phyloP scores from a whole-genome alignment of 2,888 invertebrate species.

The Antheraea assamensis region DNA sequence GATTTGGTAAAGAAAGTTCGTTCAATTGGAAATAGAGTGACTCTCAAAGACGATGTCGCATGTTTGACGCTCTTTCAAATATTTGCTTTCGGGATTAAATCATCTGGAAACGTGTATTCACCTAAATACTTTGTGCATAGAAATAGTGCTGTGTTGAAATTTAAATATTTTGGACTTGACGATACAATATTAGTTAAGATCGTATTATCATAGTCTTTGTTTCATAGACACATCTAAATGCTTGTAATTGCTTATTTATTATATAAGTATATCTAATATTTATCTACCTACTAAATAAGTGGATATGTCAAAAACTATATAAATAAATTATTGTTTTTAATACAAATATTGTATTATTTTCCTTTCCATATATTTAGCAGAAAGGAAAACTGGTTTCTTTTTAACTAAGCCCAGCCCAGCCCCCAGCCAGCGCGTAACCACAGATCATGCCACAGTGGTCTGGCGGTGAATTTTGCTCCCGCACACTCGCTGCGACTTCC shows the following conservation, averaged over 20 bases:
- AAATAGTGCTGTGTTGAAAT: not conserved
- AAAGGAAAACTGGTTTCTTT: no score
- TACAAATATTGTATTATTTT: no score
- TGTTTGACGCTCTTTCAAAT: constrained; percentile 43
- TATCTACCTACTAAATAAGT: no score
- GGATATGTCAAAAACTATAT: no score
- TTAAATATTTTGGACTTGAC: not conserved
- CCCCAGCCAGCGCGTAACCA: no score
- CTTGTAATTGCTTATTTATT: not conserved
- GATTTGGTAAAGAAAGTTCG: constrained; percentile 32
- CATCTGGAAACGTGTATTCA: constrained; percentile 43
- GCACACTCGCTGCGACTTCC: no score
- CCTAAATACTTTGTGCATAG: constrained; percentile 26
- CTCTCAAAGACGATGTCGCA: constrained; percentile 40
- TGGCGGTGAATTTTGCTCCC: no score
- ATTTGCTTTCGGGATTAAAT: constrained; percentile 44
- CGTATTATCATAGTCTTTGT: not conserved
- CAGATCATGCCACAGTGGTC: no score
- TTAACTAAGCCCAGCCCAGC: no score
- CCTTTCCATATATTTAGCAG: no score
- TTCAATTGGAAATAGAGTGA: constrained; percentile 38
- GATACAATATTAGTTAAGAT: not conserved
- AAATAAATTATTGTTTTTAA: no score
- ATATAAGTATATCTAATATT: no score
- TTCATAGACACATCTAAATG: not conserved